Base-by-base conservation (phyloP, 2,113 vertebrate species). In the Cyprinodon variegatus region DNA sequence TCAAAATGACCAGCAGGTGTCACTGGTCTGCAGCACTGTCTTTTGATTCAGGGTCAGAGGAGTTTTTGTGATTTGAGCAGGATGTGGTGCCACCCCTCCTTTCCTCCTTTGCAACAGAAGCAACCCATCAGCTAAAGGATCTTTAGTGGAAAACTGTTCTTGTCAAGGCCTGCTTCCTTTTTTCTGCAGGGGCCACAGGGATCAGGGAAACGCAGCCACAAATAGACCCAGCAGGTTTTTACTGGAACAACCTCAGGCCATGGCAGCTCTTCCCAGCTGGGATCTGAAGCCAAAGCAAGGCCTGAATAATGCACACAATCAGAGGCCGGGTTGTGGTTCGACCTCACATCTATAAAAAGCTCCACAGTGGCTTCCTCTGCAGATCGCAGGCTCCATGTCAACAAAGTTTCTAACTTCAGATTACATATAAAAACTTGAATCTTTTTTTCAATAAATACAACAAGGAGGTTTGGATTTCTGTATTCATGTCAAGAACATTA, bases 31-130 rank as follows among this genome's bases (percentile, higher is more conserved):
- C 61, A 41, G 40, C 14, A 20, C 53, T 61, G 63, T 64, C 50
- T 61, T 59, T 13, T 68, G 65, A 22, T 69, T 62, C 36, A 61
- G 66, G 11, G n/a, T n/a, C 5, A 8, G 70, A 71, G 22, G 6
- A 10, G 77, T 75, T 86, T 83, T 11, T 74, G 61, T 50, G 70
- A 76, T 69, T 57, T 1, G 14, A 65, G 70, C 84, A 81, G 90
- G 92, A 92, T 81, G 81, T 71, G 86, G 85, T 76, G 39, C 68
- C 86, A 76, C 80, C 86, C 68, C 2, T 3, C 15, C 59, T 83
- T 92, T 92, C 89, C 88, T 88, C 83, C 38, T 61, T 70, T 38
- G 72, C 39, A 41, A 14, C 72, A 81, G 68, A 79, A 72, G 65
- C 39, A 85, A 69, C 69, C 37, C 11, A 64, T 45, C 74, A 68